Percentiles rank a stretch among this genome's conserved stretches.
Evolutionary conservation across 2,797 vertebrate genomes (phyloP).

Genomic region (Rhinatrema bivittatum): DNA sequence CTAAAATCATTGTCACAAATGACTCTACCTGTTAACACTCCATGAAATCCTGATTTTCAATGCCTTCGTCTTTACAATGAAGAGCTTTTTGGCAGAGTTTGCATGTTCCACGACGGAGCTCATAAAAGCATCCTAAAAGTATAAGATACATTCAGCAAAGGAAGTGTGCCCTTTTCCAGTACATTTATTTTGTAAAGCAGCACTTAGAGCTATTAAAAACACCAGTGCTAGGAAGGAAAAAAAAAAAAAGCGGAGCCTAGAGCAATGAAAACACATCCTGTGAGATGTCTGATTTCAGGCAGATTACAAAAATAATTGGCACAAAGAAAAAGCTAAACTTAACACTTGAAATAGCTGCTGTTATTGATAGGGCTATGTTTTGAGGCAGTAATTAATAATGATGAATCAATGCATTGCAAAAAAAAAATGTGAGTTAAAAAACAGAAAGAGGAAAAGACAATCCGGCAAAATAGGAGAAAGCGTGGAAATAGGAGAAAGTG

Average conservation of each 20-base stretch:
- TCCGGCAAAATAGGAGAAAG: too few relatives aligned
- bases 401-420: too few relatives aligned
- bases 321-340: too few relatives aligned
- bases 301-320: too few relatives aligned
- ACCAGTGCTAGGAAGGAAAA: accelerated
- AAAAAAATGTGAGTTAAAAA: too few relatives aligned
- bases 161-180: constrained; percentile 1
- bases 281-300: too few relatives aligned
- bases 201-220: constrained; percentile 8
- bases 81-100: constrained; percentile 10
- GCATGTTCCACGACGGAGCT: constrained; percentile 2
- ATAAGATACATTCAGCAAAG: background rate
- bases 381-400: too few relatives aligned
- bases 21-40: constrained; percentile 14
- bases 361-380: too few relatives aligned
- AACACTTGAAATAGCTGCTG: too few relatives aligned
- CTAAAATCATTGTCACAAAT: constrained; percentile 28
- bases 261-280: background rate
- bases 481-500: too few relatives aligned
- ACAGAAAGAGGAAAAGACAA: too few relatives aligned
- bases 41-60: constrained; percentile 28
- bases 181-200: constrained; percentile 2
- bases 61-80: background rate
- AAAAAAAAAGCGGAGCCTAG: background rate
- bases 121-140: background rate